phyloP scores from a whole-genome alignment of 2,797 vertebrate species.

The Coendou prehensilis region DNA sequence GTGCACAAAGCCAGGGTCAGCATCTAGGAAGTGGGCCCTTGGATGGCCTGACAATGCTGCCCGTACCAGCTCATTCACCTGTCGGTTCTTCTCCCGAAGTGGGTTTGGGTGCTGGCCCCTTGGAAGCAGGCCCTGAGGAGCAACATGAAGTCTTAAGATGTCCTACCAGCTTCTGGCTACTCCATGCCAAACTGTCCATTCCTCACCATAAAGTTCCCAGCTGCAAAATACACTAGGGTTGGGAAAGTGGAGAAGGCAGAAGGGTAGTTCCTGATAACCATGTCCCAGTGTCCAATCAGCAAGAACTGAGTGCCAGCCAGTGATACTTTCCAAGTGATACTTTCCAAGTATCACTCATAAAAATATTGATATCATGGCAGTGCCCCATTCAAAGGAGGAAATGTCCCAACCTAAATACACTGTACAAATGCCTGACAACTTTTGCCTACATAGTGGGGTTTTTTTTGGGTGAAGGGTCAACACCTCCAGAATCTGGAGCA shows the following conservation, averaged over 20 bases:
- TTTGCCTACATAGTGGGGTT: not conserved
- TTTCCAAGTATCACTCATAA: not conserved
- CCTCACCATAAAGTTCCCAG: not conserved
- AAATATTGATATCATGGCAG: not conserved
- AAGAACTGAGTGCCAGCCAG: not conserved
- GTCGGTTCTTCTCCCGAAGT: conserved; percentile 92
- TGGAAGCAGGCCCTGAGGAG: conserved; percentile 92
- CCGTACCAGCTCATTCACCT: conserved; percentile 92
- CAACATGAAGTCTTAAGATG: not conserved
- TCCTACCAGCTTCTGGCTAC: not conserved
- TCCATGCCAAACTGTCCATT: not conserved
- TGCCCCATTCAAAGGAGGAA: not conserved
- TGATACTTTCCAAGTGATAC: not conserved
- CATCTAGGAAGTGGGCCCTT: conserved; percentile 91
- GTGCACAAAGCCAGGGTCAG: conserved; percentile 94
- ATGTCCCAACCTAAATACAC: not conserved
- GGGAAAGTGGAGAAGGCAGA: not conserved
- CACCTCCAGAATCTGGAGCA: not conserved
- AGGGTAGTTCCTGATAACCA: not conserved
- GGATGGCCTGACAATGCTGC: conserved; percentile 88
- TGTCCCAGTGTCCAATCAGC: not conserved
- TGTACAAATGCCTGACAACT: not conserved
- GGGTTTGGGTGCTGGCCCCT: conserved; percentile 94
- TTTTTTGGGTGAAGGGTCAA: not conserved
- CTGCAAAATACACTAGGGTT: not conserved